phyloP scores from a whole-genome alignment of 2,113 vertebrate species.

The Dascyllus trimaculatus region DNA sequence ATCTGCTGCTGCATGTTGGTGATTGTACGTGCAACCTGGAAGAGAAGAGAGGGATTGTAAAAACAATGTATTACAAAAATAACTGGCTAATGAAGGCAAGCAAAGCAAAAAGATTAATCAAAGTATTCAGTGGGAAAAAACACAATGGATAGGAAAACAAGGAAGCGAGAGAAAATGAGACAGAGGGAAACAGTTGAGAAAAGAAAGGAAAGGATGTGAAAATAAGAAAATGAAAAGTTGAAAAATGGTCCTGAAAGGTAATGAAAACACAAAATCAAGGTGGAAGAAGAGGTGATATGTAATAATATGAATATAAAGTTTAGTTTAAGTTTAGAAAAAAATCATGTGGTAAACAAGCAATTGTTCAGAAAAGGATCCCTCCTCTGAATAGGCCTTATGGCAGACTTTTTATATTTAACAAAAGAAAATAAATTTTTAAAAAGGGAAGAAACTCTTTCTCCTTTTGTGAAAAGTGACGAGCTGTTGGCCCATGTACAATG shows the following conservation, averaged over 20 bases:
- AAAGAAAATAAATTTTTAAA: not conserved
- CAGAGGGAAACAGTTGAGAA: not conserved
- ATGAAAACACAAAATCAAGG: not conserved
- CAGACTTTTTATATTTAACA: not conserved
- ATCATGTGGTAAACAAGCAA: not conserved
- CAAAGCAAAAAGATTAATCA: not conserved
- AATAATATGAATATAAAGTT: too few relatives aligned
- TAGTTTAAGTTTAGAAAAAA: too few relatives aligned
- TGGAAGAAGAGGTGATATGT: not conserved
- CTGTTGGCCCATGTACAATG: not conserved
- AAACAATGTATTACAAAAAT: not conserved
- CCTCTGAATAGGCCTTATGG: not conserved
- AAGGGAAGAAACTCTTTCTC: conserved; percentile 9
- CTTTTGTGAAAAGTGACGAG: not conserved
- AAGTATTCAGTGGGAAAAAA: not conserved
- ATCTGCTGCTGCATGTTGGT: conserved; percentile 99
- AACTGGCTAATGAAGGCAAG: not conserved
- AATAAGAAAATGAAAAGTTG: not conserved
- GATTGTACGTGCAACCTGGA: conserved; percentile 99
- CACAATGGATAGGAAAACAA: not conserved
- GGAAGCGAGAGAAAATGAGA: not conserved
- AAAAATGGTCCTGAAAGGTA: too few relatives aligned
- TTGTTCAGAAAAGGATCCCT: not conserved
- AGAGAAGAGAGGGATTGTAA: conserved; percentile 15
- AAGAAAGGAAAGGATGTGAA: not conserved